Conservation (phyloP, 2,797 vertebrate genomes). For the Lagorchestes hirsutus region DNA sequence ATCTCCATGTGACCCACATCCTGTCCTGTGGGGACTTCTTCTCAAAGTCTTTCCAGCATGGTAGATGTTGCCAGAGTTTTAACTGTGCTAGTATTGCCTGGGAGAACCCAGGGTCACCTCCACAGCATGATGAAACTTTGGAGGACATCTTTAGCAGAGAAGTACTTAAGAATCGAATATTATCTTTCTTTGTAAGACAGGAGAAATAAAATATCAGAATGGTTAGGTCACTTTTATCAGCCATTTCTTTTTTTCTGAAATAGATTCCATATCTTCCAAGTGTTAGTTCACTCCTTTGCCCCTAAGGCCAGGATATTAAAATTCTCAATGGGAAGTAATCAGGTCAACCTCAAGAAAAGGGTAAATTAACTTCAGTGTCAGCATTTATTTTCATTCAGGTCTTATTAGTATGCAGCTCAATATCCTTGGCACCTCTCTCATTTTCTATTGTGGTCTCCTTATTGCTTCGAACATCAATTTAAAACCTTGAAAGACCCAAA, state of each 20-base stretch:
- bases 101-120: neutral
- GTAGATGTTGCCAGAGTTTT: neutral
- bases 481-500: constrained; percentile 30
- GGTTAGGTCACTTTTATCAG: neutral
- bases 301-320: neutral
- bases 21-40: neutral
- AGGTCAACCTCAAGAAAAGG: constrained; percentile 34
- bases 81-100: neutral
- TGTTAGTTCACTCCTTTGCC: neutral
- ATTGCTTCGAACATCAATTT: constrained; percentile 31
- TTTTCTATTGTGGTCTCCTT: constrained; percentile 39
- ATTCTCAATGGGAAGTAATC: neutral
- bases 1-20: neutral
- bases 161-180: constrained; percentile 5
- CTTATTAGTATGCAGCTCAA: constrained; percentile 21
- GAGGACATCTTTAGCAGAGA: neutral
- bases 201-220: constrained; percentile 28
- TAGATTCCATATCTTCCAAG: neutral
- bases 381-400: constrained; percentile 55
- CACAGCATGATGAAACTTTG: neutral
- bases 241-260: constrained; percentile 11
- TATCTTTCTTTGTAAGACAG: constrained; percentile 9
- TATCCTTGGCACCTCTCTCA: constrained; percentile 29
- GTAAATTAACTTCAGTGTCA: neutral
- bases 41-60: neutral